Percentiles rank a stretch among this genome's conserved stretches.
These are phyloP conservation scores for Drosophila repletoides DNA, from an alignment of 1,140 invertebrate genomes.

Conservation along the genomic window DNA sequence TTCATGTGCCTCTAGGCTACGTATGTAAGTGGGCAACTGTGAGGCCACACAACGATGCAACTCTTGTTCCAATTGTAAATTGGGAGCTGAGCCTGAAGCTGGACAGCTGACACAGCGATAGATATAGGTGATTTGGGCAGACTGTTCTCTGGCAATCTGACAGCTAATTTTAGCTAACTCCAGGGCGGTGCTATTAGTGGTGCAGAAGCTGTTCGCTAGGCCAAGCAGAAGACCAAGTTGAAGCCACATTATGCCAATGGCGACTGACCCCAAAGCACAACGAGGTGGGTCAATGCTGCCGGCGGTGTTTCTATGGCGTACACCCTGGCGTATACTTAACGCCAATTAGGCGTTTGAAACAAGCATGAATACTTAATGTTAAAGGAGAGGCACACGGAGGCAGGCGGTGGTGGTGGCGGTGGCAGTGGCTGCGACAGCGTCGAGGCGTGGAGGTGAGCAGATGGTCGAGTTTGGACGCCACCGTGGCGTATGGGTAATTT, in stretches of 20 bases:
- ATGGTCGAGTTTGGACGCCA: slow-evolving; percentile 28
- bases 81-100: not conserved
- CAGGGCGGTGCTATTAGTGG: not conserved
- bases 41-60: slow-evolving; percentile 46
- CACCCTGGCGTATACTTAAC: slow-evolving; percentile 62
- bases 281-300: not conserved
- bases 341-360: slow-evolving; percentile 48
- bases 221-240: slow-evolving; percentile 14
- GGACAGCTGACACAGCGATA: slow-evolving; percentile 60
- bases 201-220: not conserved
- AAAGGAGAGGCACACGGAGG: not conserved
- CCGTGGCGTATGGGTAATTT: slow-evolving; percentile 62
- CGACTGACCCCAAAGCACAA: not conserved
- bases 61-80: slow-evolving; percentile 23
- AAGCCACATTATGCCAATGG: slow-evolving; percentile 17
- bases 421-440: no score
- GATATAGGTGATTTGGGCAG: slow-evolving; percentile 50
- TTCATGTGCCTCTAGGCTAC: slow-evolving; percentile 41
- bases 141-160: slow-evolving; percentile 31
- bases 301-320: not conserved
- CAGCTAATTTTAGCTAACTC: slow-evolving; percentile 38
- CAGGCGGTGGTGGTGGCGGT: no score
- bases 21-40: slow-evolving; percentile 31
- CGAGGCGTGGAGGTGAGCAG: no score
- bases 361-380: slow-evolving; percentile 42